Evolutionary conservation across 2,113 vertebrate species (phyloP), one percentile per base, ranked within the genome.

Genomic region (Turnix velox): DNA sequence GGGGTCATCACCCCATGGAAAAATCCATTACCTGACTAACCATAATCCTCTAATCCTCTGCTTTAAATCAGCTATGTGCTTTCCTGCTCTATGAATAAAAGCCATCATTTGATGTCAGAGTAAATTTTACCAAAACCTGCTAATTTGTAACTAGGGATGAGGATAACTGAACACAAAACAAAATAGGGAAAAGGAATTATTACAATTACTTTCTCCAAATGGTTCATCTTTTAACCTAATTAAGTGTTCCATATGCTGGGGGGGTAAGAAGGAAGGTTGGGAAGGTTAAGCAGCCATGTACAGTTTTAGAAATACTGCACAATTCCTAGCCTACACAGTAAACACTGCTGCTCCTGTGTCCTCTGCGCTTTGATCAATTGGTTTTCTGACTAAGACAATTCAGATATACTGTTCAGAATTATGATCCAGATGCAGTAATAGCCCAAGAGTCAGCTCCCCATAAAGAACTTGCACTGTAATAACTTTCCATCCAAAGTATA

Each of bases 331-430:
- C 43, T 84, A 18, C 61, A 57, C 57, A 65, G 37, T 48, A 33
- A 61, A 45, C 0, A 0, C 43, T 72, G 30, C 24, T 51, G 19
- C 33, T 73, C 19, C 31, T 65, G 46, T 72, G 28, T 25, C 11
- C 25, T 28, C 31, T 24, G 5, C 9, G 13, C 49, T 92, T 82
- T 61, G n/a, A 78, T 84, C 40, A 72, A 30, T 8, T 49, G 4
- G 9, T 55, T 81, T 91, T 93, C 84, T 79, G 42, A 73, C 19
- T 57, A 85, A 48, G 63, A 83, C 52, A 91, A 63, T 31, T 45
- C 42, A 65, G 39, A 83, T 35, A 85, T 12, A 68, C 28, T 84
- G 33, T 46, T 45, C 57, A 85, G 72, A 93, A 81, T 90, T 78
- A 94, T 48, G 17, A 71, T 40, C 35, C 52, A 77, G 68, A 49